These are phyloP conservation scores for Caligus rogercresseyi DNA, from an alignment of 1,140 invertebrate species.

Conservation along the genomic window DNA sequence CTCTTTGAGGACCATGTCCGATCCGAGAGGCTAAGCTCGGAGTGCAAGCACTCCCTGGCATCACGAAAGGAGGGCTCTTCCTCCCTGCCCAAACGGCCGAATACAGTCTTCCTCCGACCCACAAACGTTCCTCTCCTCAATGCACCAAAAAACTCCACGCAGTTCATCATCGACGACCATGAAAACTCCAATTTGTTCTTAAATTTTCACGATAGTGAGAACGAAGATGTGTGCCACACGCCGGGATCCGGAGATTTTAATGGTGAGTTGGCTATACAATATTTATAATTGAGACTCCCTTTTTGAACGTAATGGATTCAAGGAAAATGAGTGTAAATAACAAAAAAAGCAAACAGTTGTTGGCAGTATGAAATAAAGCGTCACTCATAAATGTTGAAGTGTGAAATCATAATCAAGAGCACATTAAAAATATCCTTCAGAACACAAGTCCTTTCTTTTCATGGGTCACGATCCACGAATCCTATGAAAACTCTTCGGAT, in stretches of 20 bases:
- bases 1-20: not conserved
- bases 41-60: not conserved
- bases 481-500: no score
- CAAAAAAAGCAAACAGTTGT: no score
- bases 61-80: not conserved
- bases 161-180: slow-evolving; percentile 20
- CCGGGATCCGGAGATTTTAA: not conserved
- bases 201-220: not conserved
- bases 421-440: no score
- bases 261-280: not conserved
- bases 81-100: not conserved
- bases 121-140: slow-evolving; percentile 11
- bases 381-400: no score
- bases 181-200: slow-evolving; percentile 4
- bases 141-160: slow-evolving; percentile 17
- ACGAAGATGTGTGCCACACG: not conserved
- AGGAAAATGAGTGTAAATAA: no score
- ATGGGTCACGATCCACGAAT: no score
- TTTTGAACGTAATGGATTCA: no score
- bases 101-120: not conserved
- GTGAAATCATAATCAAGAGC: no score
- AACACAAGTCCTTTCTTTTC: no score
- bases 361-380: no score
- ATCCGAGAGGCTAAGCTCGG: not conserved
- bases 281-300: no score